Conservation (phyloP, 2,888 invertebrate species). For the Leptinotarsa tumamoca region DNA sequence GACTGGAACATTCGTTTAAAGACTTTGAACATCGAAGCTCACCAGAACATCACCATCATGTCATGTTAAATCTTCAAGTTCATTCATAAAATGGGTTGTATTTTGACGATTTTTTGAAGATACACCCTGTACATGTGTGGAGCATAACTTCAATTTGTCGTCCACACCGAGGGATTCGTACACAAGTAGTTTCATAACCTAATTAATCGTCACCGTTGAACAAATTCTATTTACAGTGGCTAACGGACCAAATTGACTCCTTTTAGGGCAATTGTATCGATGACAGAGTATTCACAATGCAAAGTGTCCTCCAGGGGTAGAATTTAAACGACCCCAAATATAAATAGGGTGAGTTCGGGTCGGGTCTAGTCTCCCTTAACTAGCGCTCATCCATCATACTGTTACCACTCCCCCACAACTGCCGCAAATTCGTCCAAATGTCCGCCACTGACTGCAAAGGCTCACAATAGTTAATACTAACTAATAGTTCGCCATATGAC, state of each 20-base stretch:
- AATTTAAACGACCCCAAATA: slow-evolving; percentile 51
- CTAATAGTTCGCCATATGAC: slow-evolving; percentile 53
- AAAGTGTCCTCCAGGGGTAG: slow-evolving; percentile 51
- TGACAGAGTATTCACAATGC: slow-evolving; percentile 53
- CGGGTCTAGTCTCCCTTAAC: slow-evolving; percentile 52
- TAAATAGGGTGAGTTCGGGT: slow-evolving; percentile 50
- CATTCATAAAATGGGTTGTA: too few relatives aligned
- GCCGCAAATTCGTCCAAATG: slow-evolving; percentile 54
- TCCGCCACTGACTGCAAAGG: slow-evolving; percentile 41
- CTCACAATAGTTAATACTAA: slow-evolving; percentile 41
- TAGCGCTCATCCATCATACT: slow-evolving; percentile 59
- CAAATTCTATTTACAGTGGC: slow-evolving; percentile 49
- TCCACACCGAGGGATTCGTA: slow-evolving; percentile 7
- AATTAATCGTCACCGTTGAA: slow-evolving; percentile 38
- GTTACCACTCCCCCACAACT: slow-evolving; percentile 62
- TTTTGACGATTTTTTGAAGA: not conserved
- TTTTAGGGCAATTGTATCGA: slow-evolving; percentile 56
- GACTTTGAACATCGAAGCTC: too few relatives aligned
- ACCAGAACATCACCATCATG: too few relatives aligned
- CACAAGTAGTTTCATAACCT: slow-evolving; percentile 36
- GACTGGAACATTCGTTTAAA: too few relatives aligned
- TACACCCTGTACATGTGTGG: not conserved
- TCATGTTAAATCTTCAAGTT: too few relatives aligned
- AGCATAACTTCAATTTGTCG: slow-evolving; percentile 8
- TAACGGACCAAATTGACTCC: slow-evolving; percentile 55